Evolutionary conservation across 2,888 invertebrate genomes (phyloP), one percentile per base, ranked within the genome.

Genomic region (Tolmerus cingulatus): DNA sequence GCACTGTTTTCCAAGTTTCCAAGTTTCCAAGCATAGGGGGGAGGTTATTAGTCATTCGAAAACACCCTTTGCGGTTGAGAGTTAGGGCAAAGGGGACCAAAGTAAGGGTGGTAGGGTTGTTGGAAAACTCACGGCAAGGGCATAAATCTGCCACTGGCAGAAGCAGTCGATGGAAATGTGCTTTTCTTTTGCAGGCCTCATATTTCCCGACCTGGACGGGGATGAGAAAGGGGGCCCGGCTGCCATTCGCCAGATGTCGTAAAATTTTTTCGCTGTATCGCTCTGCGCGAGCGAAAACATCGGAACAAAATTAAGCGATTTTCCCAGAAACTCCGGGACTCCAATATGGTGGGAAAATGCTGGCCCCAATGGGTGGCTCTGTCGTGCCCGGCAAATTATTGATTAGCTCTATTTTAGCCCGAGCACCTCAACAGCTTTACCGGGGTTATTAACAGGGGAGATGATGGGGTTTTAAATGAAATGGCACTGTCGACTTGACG

Each of bases 251-350:
- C 78, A 78, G 43, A 78, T 78, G 78, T 78, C 78, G 78, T 78
- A 78, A 78, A 78, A 78, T 23, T 78, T 78, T 40, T 78, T 78
- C 78, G 78, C 27, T 66, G 12, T 78, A 43, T 78, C 43, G 43
- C 78, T 23, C 78, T 27, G 0, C 23, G 66, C 66, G 66, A 23
- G 12, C 8, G 23, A 43, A 77, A 78, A 78, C 78, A 78, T 78
- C 78, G 46, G 43, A 78, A 78, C 78, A 19, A 78, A 78, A 78
- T 78, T 78, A 78, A 78, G 78, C 78, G 78, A 78, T 78, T 78
- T 78, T 43, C 37, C 40, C 78, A 23, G 43, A 43, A 78, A 12
- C 40, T 23, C 23, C 14, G 12, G 8, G 66, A 19, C 7, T n/a
- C 7, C 51, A 14, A 19, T 66, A 27, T 12, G 23, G 23, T 23